These are phyloP conservation scores for Lepidothrix coronata DNA, from an alignment of 2,113 vertebrate genomes.

Conservation along the genomic window DNA sequence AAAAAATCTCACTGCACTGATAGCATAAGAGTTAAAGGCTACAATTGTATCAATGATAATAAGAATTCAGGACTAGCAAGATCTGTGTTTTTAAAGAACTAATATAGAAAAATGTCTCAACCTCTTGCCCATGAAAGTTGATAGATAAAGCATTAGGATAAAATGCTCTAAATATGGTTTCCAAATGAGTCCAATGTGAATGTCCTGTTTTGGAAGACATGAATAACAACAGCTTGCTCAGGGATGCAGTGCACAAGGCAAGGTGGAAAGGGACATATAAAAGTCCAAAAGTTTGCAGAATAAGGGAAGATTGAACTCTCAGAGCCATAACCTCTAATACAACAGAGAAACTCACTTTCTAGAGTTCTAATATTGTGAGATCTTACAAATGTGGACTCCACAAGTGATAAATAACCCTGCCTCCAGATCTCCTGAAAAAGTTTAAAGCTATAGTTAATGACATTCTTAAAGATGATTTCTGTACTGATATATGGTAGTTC, in stretches of 20 bases:
- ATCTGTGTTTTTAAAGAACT: neutral
- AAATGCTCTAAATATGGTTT: neutral
- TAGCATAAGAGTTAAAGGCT: neutral
- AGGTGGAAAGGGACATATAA: neutral
- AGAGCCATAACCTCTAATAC: neutral
- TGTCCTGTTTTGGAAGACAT: neutral
- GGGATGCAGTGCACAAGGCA: neutral
- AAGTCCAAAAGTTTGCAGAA: neutral
- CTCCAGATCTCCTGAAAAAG: neutral
- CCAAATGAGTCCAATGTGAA: neutral
- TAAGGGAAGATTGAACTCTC: neutral
- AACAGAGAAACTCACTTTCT: neutral
- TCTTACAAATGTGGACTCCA: neutral
- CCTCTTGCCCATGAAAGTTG: neutral
- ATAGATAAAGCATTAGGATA: neutral
- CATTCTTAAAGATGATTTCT: neutral
- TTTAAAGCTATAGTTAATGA: neutral
- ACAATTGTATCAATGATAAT: neutral
- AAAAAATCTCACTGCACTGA: slow-evolving; percentile 7
- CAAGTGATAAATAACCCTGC: neutral
- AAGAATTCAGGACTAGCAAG: neutral
- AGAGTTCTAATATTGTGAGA: neutral
- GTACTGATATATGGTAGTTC: neutral
- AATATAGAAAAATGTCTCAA: neutral
- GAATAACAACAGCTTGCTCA: neutral